These are phyloP conservation scores for Nicator chloris DNA, from an alignment of 2,113 vertebrate genomes.

Conservation along the genomic window DNA sequence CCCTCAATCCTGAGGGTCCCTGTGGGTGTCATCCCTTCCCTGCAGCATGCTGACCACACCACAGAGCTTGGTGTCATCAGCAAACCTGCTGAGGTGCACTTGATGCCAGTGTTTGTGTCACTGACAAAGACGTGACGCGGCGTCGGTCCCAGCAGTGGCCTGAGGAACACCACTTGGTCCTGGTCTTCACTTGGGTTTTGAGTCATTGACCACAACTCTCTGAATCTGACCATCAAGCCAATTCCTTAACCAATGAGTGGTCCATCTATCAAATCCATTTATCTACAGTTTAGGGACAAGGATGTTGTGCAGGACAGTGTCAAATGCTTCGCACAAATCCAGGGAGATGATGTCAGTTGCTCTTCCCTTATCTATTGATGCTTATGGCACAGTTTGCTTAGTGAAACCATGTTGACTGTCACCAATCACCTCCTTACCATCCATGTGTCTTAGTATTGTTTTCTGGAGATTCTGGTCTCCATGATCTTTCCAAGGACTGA, in stretches of 20 bases:
- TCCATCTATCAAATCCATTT: background rate
- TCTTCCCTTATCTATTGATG: background rate
- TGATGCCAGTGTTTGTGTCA: rapidly evolving
- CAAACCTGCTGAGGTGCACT: background rate
- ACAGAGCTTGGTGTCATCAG: background rate
- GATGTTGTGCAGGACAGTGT: background rate
- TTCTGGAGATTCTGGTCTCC: background rate
- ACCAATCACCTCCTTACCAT: background rate
- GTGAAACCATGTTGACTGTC: background rate
- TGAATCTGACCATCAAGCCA: background rate
- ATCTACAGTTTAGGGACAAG: background rate
- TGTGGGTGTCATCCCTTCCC: background rate
- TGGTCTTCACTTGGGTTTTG: background rate
- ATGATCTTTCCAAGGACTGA: background rate
- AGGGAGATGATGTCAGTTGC: background rate
- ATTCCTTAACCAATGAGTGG: background rate
- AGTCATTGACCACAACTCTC: background rate
- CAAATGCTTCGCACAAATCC: background rate
- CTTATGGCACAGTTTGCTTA: background rate
- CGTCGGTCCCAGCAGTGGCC: rapidly evolving
- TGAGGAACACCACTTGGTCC: background rate
- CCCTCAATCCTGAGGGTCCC: too few species aligned
- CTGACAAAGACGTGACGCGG: background rate
- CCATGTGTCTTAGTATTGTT: background rate
- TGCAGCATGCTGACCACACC: background rate